These are phyloP conservation scores for Brenthis daphne DNA, from an alignment of 2,888 invertebrate species.

Conservation along the genomic window DNA sequence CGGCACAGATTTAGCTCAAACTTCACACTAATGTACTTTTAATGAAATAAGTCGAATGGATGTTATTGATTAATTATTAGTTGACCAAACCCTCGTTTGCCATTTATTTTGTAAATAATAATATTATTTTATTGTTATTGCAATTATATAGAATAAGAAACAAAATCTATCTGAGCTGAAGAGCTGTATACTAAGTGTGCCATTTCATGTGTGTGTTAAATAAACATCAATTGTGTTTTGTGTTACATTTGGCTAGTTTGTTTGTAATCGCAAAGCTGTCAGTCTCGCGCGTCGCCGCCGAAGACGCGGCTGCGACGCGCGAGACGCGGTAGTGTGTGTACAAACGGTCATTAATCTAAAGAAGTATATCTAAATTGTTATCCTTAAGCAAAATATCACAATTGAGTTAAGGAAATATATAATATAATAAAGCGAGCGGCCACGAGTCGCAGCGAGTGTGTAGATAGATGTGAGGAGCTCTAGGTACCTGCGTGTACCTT, in stretches of 20 bases:
- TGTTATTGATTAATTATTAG: conserved; percentile 34
- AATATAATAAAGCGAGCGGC: conserved; percentile 44
- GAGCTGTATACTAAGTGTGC: conserved; percentile 42
- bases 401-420: conserved; percentile 32
- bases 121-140: conserved; percentile 34
- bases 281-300: too few species aligned
- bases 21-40: conserved; percentile 7
- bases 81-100: conserved; percentile 73
- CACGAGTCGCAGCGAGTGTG: conserved; percentile 42
- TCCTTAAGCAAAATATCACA: not conserved
- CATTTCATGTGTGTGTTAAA: conserved; percentile 43
- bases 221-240: conserved; percentile 45
- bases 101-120: conserved; percentile 70
- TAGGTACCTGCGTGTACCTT: conserved; percentile 61
- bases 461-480: conserved; percentile 49
- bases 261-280: not conserved
- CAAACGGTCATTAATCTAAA: too few species aligned
- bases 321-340: too few species aligned
- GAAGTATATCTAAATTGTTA: too few species aligned
- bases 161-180: conserved; percentile 27
- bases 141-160: conserved; percentile 32
- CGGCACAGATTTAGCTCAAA: conserved; percentile 19
- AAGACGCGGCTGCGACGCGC: too few species aligned
- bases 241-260: conserved; percentile 18
- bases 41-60: conserved; percentile 16